Conservation (phyloP, 1,140 invertebrate genomes). For the Hermatobates lingyangjiaoensis region DNA sequence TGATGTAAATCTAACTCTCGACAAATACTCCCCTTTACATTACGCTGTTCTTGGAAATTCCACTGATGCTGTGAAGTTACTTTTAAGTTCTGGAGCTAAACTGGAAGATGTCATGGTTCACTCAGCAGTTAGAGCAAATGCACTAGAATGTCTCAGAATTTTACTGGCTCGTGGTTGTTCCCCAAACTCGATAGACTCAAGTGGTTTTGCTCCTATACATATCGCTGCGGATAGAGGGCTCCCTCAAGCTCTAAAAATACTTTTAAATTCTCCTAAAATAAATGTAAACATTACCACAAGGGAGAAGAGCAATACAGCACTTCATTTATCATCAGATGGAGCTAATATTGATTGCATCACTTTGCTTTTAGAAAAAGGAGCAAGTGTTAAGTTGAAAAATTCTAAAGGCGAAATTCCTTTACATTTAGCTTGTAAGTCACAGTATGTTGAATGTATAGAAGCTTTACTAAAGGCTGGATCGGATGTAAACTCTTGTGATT, state of each 20-base stretch:
- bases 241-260: slow-evolving; percentile 35
- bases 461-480: slow-evolving; percentile 47
- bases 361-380: slow-evolving; percentile 47
- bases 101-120: slow-evolving; percentile 52
- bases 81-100: slow-evolving; percentile 43
- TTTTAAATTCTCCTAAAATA: slow-evolving; percentile 14
- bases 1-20: slow-evolving; percentile 33
- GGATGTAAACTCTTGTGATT: slow-evolving; percentile 53
- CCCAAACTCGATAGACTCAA: slow-evolving; percentile 43
- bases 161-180: slow-evolving; percentile 47
- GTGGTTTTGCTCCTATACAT: slow-evolving; percentile 55
- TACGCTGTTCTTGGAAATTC: slow-evolving; percentile 64
- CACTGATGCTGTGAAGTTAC: slow-evolving; percentile 43
- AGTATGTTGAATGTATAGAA: slow-evolving; percentile 58
- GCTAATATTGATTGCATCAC: slow-evolving; percentile 47
- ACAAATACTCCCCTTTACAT: slow-evolving; percentile 48
- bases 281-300: slow-evolving; percentile 16
- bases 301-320: slow-evolving; percentile 32
- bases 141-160: slow-evolving; percentile 47
- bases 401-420: slow-evolving; percentile 55
- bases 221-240: slow-evolving; percentile 53
- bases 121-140: slow-evolving; percentile 52
- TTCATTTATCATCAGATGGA: slow-evolving; percentile 58
- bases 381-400: slow-evolving; percentile 47
- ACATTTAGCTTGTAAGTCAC: slow-evolving; percentile 52